phyloP scores from a whole-genome alignment of 1,140 invertebrate genomes.

The Muscidifurax raptorellus region DNA sequence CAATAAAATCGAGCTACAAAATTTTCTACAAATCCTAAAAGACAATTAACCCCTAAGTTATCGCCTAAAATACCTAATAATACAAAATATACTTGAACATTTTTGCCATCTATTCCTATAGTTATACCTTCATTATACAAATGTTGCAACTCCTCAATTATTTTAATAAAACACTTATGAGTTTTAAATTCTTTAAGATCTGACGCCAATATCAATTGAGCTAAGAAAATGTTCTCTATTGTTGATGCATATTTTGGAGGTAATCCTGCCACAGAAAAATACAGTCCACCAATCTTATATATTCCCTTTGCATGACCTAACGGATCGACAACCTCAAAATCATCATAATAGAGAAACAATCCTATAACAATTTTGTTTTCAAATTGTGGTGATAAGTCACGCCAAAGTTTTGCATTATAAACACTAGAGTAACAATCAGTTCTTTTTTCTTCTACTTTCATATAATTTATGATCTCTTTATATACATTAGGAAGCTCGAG shows the following conservation, averaged over 20 bases:
- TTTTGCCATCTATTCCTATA: too few relatives aligned
- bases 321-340: conserved; percentile 53
- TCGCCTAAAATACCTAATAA: conserved; percentile 52
- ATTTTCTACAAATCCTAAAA: conserved; percentile 48
- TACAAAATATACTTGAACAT: too few relatives aligned
- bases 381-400: conserved; percentile 37
- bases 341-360: conserved; percentile 54
- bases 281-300: conserved; percentile 55
- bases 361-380: conserved; percentile 49
- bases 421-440: conserved; percentile 46
- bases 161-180: conserved; percentile 51
- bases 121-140: too few relatives aligned
- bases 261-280: conserved; percentile 50
- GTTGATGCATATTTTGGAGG: conserved; percentile 50
- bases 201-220: conserved; percentile 48
- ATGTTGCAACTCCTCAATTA: conserved; percentile 42
- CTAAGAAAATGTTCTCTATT: conserved; percentile 54
- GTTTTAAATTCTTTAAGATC: conserved; percentile 50
- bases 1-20: conserved; percentile 54
- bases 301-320: conserved; percentile 48
- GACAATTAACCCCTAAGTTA: conserved; percentile 51
- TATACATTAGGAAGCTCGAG: conserved; percentile 54
- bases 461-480: conserved; percentile 45
- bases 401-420: conserved; percentile 49
- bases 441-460: conserved; percentile 32